These are phyloP conservation scores for Zonotrichia albicollis DNA, from an alignment of 2,797 vertebrate genomes.

Conservation along the genomic window DNA sequence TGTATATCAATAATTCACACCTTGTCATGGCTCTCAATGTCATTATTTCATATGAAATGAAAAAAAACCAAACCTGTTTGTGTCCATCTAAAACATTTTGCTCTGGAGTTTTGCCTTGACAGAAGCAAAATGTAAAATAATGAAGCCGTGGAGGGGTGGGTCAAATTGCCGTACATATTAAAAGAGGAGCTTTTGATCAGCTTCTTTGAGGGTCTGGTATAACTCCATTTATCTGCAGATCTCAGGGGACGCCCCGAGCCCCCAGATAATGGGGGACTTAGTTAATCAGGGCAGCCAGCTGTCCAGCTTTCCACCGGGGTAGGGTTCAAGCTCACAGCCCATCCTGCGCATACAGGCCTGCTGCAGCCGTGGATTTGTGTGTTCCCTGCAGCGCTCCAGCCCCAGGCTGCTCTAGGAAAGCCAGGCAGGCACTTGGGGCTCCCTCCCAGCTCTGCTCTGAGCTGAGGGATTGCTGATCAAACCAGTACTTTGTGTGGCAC, in stretches of 20 bases:
- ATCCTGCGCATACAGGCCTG: not conserved
- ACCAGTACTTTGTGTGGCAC: not conserved
- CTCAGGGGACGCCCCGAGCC: slow-evolving; percentile 19
- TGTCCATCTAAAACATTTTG: not conserved
- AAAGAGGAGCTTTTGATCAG: slow-evolving; percentile 53
- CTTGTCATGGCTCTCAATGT: not conserved
- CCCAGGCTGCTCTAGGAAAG: not conserved
- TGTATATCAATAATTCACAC: not conserved
- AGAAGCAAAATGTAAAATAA: slow-evolving; percentile 40
- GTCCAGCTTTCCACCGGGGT: not conserved
- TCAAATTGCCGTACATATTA: slow-evolving; percentile 56
- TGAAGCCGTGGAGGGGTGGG: not conserved
- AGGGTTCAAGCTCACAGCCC: slow-evolving; percentile 38
- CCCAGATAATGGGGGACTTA: slow-evolving; percentile 23
- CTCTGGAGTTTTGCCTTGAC: not conserved
- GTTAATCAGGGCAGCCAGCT: slow-evolving; percentile 65
- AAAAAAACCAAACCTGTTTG: not conserved
- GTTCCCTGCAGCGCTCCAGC: not conserved
- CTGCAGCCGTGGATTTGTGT: not conserved
- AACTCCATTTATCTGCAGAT: slow-evolving; percentile 48
- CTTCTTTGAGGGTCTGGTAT: not conserved
- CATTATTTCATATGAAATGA: not conserved
- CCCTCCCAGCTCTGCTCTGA: not conserved
- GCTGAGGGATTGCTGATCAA: not conserved
- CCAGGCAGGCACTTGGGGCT: not conserved